phyloP scores from a whole-genome alignment of 1,140 invertebrate species.

The Tenebrio molitor region DNA sequence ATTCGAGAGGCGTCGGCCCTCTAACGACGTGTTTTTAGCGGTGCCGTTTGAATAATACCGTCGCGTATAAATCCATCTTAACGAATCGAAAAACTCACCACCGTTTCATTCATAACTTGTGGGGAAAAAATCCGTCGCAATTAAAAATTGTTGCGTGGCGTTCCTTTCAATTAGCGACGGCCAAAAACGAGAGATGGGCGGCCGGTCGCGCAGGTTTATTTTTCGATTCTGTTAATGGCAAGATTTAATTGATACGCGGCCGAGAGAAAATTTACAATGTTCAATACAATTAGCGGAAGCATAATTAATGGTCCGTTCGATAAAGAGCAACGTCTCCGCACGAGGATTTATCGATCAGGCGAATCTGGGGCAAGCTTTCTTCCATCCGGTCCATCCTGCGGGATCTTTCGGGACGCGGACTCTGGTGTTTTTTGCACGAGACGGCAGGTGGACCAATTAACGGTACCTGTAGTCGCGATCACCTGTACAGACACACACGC shows the following conservation, averaged over 20 bases:
- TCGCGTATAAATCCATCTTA: slow-evolving; percentile 21
- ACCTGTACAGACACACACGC: slow-evolving; percentile 57
- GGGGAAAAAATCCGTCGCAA: slow-evolving; percentile 1
- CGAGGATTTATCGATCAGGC: slow-evolving; percentile 1
- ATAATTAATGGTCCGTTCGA: slow-evolving; percentile 24
- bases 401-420: slow-evolving; percentile 3
- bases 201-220: background rate
- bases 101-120: slow-evolving; percentile 16
- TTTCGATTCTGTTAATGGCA: background rate
- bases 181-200: background rate
- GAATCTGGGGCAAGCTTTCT: background rate
- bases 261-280: slow-evolving; percentile 28
- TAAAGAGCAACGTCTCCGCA: background rate
- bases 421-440: slow-evolving; percentile 23
- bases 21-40: slow-evolving; percentile 6
- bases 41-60: slow-evolving; percentile 7
- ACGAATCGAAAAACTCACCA: background rate
- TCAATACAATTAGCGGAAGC: slow-evolving; percentile 29
- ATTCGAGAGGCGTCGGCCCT: background rate
- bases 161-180: slow-evolving; percentile 26
- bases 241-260: slow-evolving; percentile 16
- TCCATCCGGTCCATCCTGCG: too few relatives aligned
- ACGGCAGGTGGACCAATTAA: slow-evolving; percentile 60
- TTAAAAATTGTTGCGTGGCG: slow-evolving; percentile 23
- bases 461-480: slow-evolving; percentile 59